Conservation (phyloP, 30 jellyfish, hydroid and myxozoan genomes). For the Hydractinia echinata region DNA sequence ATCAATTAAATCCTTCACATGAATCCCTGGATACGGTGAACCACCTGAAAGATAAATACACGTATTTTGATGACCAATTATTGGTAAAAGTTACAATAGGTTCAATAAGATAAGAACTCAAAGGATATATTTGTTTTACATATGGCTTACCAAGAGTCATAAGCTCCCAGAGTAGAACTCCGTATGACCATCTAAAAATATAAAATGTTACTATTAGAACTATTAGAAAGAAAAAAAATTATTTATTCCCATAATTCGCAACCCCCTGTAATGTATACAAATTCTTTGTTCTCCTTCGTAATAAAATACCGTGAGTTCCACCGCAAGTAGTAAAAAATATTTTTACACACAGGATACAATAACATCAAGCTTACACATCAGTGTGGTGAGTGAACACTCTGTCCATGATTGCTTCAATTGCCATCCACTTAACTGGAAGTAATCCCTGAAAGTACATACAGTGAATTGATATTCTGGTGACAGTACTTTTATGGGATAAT, state of each 20-base stretch:
- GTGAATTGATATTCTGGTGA: neutral
- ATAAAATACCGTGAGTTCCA: too few relatives aligned
- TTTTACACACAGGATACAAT: neutral
- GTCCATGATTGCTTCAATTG: conserved; percentile 74
- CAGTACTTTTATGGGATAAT: neutral
- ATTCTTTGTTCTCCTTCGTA: too few relatives aligned
- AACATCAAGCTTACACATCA: conserved; percentile 73
- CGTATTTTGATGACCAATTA: neutral
- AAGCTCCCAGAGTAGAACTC: conserved; percentile 88
- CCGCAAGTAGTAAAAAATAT: neutral
- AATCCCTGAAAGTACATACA: conserved; percentile 51
- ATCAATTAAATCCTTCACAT: conserved; percentile 67
- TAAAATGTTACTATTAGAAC: neutral
- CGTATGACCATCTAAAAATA: conserved; percentile 85
- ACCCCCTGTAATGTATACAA: too few relatives aligned
- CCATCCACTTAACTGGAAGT: conserved; percentile 97
- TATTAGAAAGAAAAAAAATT: too few relatives aligned
- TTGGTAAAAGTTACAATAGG: too few relatives aligned
- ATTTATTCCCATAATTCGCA: neutral
- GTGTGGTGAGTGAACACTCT: conserved; percentile 80
- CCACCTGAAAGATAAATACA: conserved; percentile 55
- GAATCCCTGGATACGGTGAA: conserved; percentile 94
- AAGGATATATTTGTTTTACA: too few relatives aligned
- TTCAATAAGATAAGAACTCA: too few relatives aligned
- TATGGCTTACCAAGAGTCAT: conserved; percentile 80